A percentile compares a stretch with the other conserved stretches of the same genome.
phyloP scores from a whole-genome alignment of 2,797 vertebrate species.

The Buceros bicornis region DNA sequence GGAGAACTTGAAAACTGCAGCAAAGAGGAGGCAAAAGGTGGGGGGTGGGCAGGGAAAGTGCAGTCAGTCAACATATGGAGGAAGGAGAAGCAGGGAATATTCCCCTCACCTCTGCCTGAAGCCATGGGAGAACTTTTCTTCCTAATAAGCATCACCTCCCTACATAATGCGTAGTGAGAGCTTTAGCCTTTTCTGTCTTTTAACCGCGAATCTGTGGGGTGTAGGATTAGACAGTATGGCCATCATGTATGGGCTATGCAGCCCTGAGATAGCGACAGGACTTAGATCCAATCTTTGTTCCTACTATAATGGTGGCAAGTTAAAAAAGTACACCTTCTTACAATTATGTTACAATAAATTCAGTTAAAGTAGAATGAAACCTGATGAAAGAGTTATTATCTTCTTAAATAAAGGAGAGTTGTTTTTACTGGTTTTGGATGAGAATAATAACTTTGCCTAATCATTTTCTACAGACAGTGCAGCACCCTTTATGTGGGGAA shows the following conservation, averaged over 20 bases:
- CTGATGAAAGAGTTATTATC: background rate
- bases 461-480: background rate
- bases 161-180: background rate
- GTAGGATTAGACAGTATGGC: background rate
- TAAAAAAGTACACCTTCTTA: background rate
- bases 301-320: background rate
- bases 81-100: background rate
- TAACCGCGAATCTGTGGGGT: background rate
- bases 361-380: background rate
- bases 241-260: background rate
- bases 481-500: background rate
- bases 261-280: background rate
- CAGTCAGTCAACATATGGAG: background rate
- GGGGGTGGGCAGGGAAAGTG: background rate
- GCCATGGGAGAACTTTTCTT: background rate
- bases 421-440: background rate
- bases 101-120: background rate
- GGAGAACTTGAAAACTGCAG: background rate
- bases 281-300: background rate
- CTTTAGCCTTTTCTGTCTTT: background rate
- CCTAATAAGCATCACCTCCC: background rate
- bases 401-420: background rate
- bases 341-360: background rate
- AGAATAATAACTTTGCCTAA: background rate
- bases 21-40: background rate